A percentile compares a stretch with the other conserved stretches of the same genome.
Conservation (phyloP, 2,113 vertebrate species). For the Melanerpes aurifrons region DNA sequence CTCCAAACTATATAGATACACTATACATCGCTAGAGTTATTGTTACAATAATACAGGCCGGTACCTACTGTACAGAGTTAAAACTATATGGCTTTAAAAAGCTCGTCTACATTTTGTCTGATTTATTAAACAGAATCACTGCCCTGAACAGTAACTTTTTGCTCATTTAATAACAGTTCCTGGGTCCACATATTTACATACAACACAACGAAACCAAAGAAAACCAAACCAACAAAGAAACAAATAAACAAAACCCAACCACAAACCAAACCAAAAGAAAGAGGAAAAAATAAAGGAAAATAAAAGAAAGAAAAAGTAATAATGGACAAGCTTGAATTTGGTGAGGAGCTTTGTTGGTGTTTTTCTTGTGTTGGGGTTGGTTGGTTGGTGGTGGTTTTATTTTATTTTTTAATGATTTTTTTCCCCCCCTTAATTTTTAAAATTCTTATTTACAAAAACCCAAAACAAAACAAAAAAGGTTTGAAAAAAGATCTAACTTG, state of each 20-base stretch:
- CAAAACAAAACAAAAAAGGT: no score
- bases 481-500: constrained; percentile 75
- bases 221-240: not conserved
- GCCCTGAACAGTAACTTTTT: constrained; percentile 93
- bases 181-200: constrained; percentile 96
- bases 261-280: constrained; percentile 71
- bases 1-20: constrained; percentile 99
- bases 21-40: constrained; percentile 99
- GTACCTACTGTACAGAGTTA: constrained; percentile 98
- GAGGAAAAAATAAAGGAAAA: not conserved
- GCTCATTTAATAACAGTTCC: constrained; percentile 97
- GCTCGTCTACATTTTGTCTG: constrained; percentile 94
- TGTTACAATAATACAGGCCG: constrained; percentile 98
- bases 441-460: constrained; percentile 71
- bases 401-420: no score
- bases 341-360: constrained; percentile 87
- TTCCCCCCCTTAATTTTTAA: not conserved
- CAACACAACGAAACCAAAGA: constrained; percentile 73
- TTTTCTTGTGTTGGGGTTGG: not conserved
- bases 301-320: constrained; percentile 71
- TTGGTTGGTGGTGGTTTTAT: not conserved
- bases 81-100: constrained; percentile 99
- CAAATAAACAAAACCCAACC: not conserved
- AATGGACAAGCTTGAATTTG: constrained; percentile 93
- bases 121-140: constrained; percentile 92